These are phyloP conservation scores for Conomelus anceps DNA, from an alignment of 2,888 invertebrate genomes.

Conservation along the genomic window DNA sequence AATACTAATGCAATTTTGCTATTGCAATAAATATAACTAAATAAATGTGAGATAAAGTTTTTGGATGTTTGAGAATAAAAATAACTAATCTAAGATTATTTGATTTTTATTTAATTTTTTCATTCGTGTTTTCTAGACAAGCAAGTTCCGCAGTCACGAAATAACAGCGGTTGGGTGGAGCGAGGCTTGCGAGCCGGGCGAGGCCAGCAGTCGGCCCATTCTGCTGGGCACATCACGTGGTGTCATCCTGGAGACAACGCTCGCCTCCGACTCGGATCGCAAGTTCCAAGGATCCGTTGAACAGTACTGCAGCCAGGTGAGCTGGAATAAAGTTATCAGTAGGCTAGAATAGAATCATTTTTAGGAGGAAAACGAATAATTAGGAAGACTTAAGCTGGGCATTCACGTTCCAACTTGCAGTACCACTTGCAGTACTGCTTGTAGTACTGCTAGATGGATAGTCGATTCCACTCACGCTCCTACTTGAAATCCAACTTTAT, in stretches of 20 bases:
- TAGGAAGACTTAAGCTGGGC: too few relatives aligned
- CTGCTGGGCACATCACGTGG: slow-evolving; percentile 86
- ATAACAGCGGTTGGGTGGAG: slow-evolving; percentile 92
- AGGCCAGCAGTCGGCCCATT: slow-evolving; percentile 67
- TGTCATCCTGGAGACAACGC: slow-evolving; percentile 82
- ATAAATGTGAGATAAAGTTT: not conserved
- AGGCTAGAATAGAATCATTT: too few relatives aligned
- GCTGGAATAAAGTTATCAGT: too few relatives aligned
- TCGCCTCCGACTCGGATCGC: slow-evolving; percentile 72
- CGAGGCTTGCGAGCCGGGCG: slow-evolving; percentile 42
- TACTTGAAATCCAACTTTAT: too few relatives aligned
- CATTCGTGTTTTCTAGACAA: slow-evolving; percentile 40
- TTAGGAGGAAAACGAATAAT: too few relatives aligned
- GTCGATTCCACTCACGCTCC: too few relatives aligned
- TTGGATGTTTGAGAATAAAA: not conserved
- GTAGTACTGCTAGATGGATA: too few relatives aligned
- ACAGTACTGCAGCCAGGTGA: too few relatives aligned
- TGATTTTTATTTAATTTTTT: not conserved
- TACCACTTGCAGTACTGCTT: too few relatives aligned
- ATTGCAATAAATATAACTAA: too few relatives aligned
- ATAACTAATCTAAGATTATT: not conserved
- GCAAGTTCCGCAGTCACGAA: slow-evolving; percentile 66
- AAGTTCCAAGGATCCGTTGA: slow-evolving; percentile 76
- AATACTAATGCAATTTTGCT: too few relatives aligned
- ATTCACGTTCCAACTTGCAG: too few relatives aligned